Evolutionary conservation across 2,113 vertebrate genomes (phyloP).

Genomic region (Phasianus colchicus): DNA sequence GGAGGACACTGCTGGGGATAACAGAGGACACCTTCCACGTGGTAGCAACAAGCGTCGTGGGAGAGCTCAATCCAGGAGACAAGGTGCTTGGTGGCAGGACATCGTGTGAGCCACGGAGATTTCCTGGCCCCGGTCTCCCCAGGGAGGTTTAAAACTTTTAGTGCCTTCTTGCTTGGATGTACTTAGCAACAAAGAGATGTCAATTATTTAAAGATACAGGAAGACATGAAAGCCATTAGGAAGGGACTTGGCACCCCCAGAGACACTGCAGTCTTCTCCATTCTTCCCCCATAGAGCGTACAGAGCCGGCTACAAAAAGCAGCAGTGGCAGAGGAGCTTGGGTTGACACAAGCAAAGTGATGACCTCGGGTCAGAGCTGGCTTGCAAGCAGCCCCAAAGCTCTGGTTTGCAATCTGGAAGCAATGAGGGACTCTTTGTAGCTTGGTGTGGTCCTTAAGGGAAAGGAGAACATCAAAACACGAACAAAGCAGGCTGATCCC

Average conservation of each 20-base stretch:
- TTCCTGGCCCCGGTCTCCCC: constrained; percentile 36
- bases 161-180: constrained; percentile 1
- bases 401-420: background rate
- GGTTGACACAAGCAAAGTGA: background rate
- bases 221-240: constrained; percentile 50
- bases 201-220: constrained; percentile 57
- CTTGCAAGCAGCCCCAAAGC: background rate
- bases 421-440: background rate
- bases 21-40: accelerated
- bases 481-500: background rate
- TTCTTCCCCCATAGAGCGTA: background rate
- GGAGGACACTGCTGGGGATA: background rate
- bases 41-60: background rate
- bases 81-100: constrained; percentile 13
- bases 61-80: constrained; percentile 5
- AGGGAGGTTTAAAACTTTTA: constrained; percentile 41
- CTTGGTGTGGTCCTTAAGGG: background rate
- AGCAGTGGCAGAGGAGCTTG: background rate
- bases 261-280: background rate
- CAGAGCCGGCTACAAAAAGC: background rate
- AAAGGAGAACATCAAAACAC: accelerated
- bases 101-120: constrained; percentile 14
- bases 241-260: background rate
- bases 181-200: constrained; percentile 54
- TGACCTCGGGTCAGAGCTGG: background rate